A percentile compares a stretch with the other conserved stretches of the same genome.
These are phyloP conservation scores for Cyclopterus lumpus DNA, from an alignment of 2,797 vertebrate species.

Conservation along the genomic window DNA sequence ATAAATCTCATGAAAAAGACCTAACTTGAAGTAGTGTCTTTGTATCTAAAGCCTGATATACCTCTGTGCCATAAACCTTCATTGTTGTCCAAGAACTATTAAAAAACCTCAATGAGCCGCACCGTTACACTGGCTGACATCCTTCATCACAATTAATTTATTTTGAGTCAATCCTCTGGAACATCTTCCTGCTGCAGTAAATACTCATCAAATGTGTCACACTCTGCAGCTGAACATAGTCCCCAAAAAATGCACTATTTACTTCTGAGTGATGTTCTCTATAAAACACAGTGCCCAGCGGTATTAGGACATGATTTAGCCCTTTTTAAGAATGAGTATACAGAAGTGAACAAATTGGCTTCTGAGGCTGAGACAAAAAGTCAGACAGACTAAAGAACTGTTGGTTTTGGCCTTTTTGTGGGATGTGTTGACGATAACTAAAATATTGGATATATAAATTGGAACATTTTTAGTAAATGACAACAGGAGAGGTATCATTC, in stretches of 20 bases:
- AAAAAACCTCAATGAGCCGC: not conserved
- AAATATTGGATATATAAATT: not conserved
- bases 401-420: not conserved
- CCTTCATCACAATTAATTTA: not conserved
- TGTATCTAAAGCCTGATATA: not conserved
- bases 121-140: not conserved
- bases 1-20: not conserved
- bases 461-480: not conserved
- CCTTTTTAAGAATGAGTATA: not conserved
- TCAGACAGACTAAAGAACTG: not conserved
- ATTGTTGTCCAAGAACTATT: not conserved
- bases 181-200: constrained; percentile 9
- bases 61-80: not conserved
- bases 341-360: not conserved
- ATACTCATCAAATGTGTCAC: constrained; percentile 1
- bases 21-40: not conserved
- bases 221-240: not conserved
- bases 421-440: not conserved
- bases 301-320: not conserved
- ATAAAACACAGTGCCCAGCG: not conserved
- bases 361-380: too few relatives aligned
- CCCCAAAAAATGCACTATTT: not conserved
- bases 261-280: not conserved
- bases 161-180: not conserved
- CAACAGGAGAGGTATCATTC: not conserved